A percentile compares a stretch with the other conserved stretches of the same genome.
These are phyloP conservation scores for Clarias pachynema DNA, from an alignment of 2,797 vertebrate species.

Conservation along the genomic window DNA sequence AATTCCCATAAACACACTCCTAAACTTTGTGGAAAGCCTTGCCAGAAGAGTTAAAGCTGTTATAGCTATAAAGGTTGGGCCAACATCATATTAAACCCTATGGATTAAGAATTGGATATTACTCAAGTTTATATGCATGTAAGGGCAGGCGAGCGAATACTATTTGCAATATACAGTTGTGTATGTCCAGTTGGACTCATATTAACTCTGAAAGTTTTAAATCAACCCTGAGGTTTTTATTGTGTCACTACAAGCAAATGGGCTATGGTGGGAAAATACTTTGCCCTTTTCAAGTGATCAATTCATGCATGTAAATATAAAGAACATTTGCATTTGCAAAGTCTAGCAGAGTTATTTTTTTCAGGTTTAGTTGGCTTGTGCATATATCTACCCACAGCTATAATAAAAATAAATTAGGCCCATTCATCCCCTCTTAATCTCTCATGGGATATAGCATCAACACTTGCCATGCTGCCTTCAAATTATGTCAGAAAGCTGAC, in stretches of 20 bases:
- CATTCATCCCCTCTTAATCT: neutral
- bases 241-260: neutral
- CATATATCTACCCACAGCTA: neutral
- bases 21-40: too few relatives aligned
- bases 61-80: too few relatives aligned
- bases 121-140: too few relatives aligned
- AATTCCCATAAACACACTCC: too few relatives aligned
- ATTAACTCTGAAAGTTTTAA: too few relatives aligned
- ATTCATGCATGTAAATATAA: neutral
- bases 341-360: neutral
- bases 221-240: too few relatives aligned
- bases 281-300: neutral
- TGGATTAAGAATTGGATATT: too few relatives aligned
- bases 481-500: neutral
- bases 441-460: neutral
- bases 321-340: neutral
- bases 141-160: too few relatives aligned
- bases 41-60: too few relatives aligned
- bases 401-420: neutral
- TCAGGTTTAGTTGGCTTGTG: neutral
- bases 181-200: too few relatives aligned
- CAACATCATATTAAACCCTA: too few relatives aligned
- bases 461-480: neutral
- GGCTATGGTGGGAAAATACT: neutral
- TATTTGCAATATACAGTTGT: too few relatives aligned